phyloP scores from a whole-genome alignment of 1,140 invertebrate genomes.

The Cecropterus lyciades region DNA sequence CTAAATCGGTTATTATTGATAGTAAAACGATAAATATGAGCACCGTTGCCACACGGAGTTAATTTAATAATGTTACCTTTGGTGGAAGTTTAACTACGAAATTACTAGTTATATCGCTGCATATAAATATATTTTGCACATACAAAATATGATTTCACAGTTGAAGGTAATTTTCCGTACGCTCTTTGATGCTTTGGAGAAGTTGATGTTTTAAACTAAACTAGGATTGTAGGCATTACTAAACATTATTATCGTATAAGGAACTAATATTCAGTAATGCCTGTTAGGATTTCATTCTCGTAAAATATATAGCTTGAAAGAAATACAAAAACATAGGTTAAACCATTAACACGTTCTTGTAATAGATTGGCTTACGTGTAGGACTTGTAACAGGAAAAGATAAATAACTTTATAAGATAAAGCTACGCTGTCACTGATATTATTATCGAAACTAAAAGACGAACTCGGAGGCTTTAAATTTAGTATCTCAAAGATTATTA shows the following conservation, averaged over 20 bases:
- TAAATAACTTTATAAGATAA: constrained; percentile 29
- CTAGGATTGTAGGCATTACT: too few relatives aligned
- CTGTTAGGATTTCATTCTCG: too few relatives aligned
- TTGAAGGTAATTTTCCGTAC: too few relatives aligned
- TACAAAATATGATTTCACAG: too few relatives aligned
- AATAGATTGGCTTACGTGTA: constrained; percentile 29
- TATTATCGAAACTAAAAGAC: constrained; percentile 33
- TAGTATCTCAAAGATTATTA: constrained; percentile 4
- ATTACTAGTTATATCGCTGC: too few relatives aligned
- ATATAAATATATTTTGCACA: too few relatives aligned
- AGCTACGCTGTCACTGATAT: constrained; percentile 27
- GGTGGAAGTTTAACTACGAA: not conserved
- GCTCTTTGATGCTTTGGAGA: too few relatives aligned
- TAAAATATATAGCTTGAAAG: too few relatives aligned
- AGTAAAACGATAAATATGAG: constrained; percentile 23
- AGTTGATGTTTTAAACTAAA: too few relatives aligned
- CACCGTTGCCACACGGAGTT: constrained; percentile 20
- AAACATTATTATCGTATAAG: too few relatives aligned
- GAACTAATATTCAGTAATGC: too few relatives aligned
- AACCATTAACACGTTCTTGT: constrained; percentile 14
- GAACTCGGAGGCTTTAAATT: constrained; percentile 21
- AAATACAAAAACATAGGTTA: not conserved
- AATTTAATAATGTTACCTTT: constrained; percentile 8
- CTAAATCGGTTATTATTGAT: constrained; percentile 15
- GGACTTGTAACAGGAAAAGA: constrained; percentile 34